Evolutionary conservation across 2,888 invertebrate genomes (phyloP).

Genomic region (Eupithecia exiguata): DNA sequence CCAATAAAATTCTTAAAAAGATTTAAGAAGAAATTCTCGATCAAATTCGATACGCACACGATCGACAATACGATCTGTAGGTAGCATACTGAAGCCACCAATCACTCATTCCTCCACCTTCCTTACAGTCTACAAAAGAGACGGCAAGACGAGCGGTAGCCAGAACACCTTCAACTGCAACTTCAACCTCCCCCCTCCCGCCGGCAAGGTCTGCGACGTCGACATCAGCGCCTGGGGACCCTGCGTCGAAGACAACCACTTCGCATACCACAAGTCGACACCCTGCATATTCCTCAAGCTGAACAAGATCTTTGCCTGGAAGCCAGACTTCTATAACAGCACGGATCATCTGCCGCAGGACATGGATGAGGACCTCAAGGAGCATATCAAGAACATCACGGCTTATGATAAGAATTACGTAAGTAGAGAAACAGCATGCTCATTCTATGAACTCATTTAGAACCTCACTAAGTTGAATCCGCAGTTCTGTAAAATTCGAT

Average conservation of each 20-base stretch:
- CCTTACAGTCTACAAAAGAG: conserved; percentile 87
- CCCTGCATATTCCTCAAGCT: conserved; percentile 98
- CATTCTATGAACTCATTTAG: too few species aligned
- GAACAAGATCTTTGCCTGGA: conserved; percentile 97
- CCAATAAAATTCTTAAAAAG: background rate
- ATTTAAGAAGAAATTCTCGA: background rate
- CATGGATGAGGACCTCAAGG: conserved; percentile 89
- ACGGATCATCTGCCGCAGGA: conserved; percentile 86
- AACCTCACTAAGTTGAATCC: too few species aligned
- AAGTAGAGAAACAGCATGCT: conserved; percentile 50
- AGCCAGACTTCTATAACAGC: conserved; percentile 91
- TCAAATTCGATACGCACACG: too few species aligned
- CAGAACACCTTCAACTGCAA: conserved; percentile 90
- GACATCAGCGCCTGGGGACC: conserved; percentile 91
- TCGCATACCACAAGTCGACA: conserved; percentile 94
- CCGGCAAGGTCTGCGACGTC: conserved; percentile 93
- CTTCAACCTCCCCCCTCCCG: conserved; percentile 87
- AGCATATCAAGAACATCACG: conserved; percentile 85
- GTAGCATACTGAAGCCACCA: background rate
- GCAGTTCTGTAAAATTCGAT: too few species aligned
- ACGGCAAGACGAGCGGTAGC: conserved; percentile 87
- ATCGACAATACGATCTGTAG: background rate
- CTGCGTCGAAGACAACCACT: conserved; percentile 93
- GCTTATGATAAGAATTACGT: conserved; percentile 77
- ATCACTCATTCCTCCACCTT: background rate